phyloP scores from a whole-genome alignment of 2,797 vertebrate genomes.

The Vultur gryphus region DNA sequence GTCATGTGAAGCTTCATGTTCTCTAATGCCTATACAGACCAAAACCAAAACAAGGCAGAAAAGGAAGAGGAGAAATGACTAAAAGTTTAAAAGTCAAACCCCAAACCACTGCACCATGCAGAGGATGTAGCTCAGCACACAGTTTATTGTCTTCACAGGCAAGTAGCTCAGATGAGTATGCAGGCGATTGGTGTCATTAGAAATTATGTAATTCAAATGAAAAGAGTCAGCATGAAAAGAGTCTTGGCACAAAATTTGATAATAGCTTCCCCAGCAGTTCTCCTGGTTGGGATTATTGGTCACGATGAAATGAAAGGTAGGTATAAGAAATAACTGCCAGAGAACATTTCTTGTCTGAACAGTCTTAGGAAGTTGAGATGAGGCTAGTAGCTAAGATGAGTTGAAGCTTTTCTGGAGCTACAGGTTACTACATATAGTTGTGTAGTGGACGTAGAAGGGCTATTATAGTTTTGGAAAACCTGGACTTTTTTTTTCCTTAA shows the following conservation, averaged over 20 bases:
- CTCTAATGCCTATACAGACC: not conserved
- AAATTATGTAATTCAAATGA: not conserved
- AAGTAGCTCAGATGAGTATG: not conserved
- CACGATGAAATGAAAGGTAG: not conserved
- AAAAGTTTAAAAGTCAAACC: not conserved
- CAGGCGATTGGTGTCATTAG: not conserved
- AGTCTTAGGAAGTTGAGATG: not conserved
- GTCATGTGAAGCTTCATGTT: not conserved
- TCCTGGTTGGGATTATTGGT: not conserved
- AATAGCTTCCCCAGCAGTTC: not conserved
- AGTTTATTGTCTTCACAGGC: not conserved
- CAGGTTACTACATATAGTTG: not conserved
- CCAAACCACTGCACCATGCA: not conserved
- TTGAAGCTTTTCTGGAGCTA: not conserved
- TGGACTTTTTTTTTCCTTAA: not conserved
- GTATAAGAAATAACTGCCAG: not conserved
- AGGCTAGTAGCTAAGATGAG: not conserved
- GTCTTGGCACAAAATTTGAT: not conserved
- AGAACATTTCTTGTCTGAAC: not conserved
- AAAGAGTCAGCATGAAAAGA: not conserved
- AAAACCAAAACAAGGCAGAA: not conserved
- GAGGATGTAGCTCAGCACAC: not conserved
- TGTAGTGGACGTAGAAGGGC: accelerated
- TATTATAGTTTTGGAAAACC: not conserved
- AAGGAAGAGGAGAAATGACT: not conserved